phyloP scores from a whole-genome alignment of 1,140 invertebrate genomes.

The Aphelenchoides fujianensis region DNA sequence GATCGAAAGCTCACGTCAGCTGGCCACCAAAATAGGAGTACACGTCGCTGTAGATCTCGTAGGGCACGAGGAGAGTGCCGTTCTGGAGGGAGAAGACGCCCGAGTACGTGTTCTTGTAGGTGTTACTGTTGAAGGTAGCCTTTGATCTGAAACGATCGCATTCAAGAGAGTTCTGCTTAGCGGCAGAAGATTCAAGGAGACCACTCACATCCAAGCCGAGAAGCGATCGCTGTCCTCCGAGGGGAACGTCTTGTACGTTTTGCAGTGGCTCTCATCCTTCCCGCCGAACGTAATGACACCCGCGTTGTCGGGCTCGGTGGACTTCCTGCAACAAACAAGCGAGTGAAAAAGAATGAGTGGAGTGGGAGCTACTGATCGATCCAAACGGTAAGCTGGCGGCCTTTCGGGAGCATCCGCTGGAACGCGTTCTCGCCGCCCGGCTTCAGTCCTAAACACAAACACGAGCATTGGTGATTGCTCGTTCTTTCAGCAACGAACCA shows the following conservation, averaged over 20 bases:
- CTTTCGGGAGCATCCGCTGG: background rate
- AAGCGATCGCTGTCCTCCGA: background rate
- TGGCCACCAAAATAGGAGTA: background rate
- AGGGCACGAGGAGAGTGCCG: background rate
- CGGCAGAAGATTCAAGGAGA: background rate
- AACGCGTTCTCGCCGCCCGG: constrained; percentile 3
- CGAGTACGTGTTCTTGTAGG: background rate
- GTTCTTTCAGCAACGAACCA: background rate
- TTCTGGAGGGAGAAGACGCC: background rate
- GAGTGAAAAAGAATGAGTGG: background rate
- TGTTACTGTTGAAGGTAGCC: background rate
- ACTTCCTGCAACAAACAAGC: constrained; percentile 1
- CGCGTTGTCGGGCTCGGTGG: background rate
- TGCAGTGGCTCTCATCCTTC: background rate
- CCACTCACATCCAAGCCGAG: background rate
- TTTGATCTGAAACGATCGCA: background rate
- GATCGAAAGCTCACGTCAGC: background rate
- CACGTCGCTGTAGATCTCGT: background rate
- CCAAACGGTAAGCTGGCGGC: background rate
- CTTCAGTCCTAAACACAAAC: background rate
- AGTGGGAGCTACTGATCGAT: background rate
- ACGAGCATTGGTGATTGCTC: background rate
- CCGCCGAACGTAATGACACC: constrained; percentile 6
- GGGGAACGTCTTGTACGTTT: background rate
- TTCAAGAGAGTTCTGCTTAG: background rate